Evolutionary conservation across 2,113 vertebrate species (phyloP), one percentile per base, ranked within the genome.

Genomic region (Onychostruthus taczanowskii): DNA sequence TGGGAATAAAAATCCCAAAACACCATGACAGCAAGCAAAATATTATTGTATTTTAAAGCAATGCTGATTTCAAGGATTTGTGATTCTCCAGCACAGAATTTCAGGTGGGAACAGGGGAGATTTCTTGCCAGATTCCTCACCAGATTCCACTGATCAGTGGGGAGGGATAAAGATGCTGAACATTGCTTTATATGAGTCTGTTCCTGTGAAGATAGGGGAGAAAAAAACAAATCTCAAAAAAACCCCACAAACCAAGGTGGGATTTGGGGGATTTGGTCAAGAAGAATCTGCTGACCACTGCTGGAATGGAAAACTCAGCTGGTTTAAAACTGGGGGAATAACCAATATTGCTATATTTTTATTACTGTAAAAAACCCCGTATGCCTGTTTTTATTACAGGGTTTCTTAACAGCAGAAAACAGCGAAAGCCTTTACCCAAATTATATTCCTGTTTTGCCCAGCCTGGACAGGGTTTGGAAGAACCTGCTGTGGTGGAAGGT

Each of bases 371-470:
- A 41, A 41, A 41, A 41, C 11, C 39, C 39, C 6, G 39, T 41
- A 41, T 41, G 39, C 39, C 39, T 41, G 39, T 41, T 41, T 41
- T 41, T 41, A 41, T 12, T 39, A 31, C 0, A 0, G 2, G 0
- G 13, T 46, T 35, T 33, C 55, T 39, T 43, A 6, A 17, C 7
- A 13, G 39, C 35, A 31, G 23, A 10, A 16, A 47, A 31, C 26
- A 26, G 13, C 31, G 26, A 43, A 35, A 67, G 13, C 20, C 16
- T 67, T 74, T 33, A 39, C 19, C 15, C 4, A 28, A 64, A 56
- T 43, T 50, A 35, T 26, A 50, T 35, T 50, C 28, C 17, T 24
- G 15, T 66, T 75, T 85, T 10, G 41, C 50, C 26, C 43, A 35
- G 13, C 10, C 4, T 59, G 44, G 44, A 68, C 2, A 2, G 27